Conservation (phyloP, 2,888 invertebrate genomes). For the Catocala fraxini region DNA sequence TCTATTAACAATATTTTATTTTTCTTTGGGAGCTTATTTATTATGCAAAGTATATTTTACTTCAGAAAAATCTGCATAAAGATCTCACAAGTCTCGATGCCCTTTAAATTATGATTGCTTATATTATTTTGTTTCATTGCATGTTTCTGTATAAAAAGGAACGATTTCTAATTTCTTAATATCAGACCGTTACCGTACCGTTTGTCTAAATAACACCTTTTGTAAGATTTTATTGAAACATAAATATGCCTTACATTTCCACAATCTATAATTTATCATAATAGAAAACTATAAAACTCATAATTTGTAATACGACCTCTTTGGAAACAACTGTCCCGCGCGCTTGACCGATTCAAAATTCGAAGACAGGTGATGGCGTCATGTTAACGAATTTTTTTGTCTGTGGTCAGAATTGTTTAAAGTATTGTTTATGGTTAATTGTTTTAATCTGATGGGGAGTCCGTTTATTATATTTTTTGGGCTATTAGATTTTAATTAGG, state of each 20-base stretch:
- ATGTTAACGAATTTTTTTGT: constrained; percentile 46
- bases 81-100: no score
- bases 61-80: no score
- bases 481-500: constrained; percentile 48
- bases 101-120: no score
- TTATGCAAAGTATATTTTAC: no score
- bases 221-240: constrained; percentile 5
- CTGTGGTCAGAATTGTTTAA: constrained; percentile 47
- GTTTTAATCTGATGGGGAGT: constrained; percentile 46
- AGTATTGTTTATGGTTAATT: constrained; percentile 52
- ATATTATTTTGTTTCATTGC: no score
- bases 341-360: constrained; percentile 31
- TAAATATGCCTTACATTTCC: constrained; percentile 18
- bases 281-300: constrained; percentile 11
- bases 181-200: not conserved
- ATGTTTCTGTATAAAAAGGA: no score
- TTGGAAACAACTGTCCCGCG: constrained; percentile 17
- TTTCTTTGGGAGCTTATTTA: no score
- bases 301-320: constrained; percentile 12
- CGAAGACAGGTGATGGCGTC: constrained; percentile 46
- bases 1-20: no score
- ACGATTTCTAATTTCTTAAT: no score
- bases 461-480: constrained; percentile 41
- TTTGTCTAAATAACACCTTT: not conserved
- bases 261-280: constrained; percentile 12